These are phyloP conservation scores for Cepaea hortensis DNA, from an alignment of 2,888 invertebrate species.

Conservation along the genomic window DNA sequence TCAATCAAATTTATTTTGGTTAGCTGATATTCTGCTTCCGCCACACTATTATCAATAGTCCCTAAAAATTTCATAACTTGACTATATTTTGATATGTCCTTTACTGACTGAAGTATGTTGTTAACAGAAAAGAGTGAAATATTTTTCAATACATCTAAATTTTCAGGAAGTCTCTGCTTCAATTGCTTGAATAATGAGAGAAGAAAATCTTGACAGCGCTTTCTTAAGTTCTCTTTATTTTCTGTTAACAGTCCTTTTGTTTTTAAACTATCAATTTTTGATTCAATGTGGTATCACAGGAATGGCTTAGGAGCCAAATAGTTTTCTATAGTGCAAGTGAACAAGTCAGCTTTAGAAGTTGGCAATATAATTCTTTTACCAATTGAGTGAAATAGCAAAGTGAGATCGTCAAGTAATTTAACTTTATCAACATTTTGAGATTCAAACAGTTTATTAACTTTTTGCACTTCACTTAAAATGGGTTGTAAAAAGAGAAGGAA, in stretches of 20 bases:
- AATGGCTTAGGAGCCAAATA: not conserved
- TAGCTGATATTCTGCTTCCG: not conserved
- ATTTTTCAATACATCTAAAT: not conserved
- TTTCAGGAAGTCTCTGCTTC: not conserved
- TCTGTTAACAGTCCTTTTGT: not conserved
- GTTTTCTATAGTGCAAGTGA: not conserved
- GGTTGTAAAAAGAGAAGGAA: not conserved
- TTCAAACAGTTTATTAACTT: not conserved
- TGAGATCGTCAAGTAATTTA: not conserved
- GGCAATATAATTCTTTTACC: not conserved
- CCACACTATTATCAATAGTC: not conserved
- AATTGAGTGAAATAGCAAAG: not conserved
- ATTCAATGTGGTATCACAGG: not conserved
- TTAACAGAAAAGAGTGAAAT: no score
- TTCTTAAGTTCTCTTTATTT: not conserved
- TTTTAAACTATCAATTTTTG: not conserved
- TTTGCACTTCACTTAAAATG: not conserved
- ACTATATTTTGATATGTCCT: not conserved
- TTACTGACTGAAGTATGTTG: slow-evolving; percentile 1
- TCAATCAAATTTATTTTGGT: not conserved
- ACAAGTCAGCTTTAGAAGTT: not conserved
- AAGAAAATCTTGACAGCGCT: not conserved
- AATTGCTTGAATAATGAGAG: not conserved
- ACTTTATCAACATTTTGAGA: not conserved
- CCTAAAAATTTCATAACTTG: not conserved